A percentile compares a stretch with the other conserved stretches of the same genome.
Evolutionary conservation across 1,140 invertebrate genomes (phyloP).

Genomic region (Sitobion miscanthi): DNA sequence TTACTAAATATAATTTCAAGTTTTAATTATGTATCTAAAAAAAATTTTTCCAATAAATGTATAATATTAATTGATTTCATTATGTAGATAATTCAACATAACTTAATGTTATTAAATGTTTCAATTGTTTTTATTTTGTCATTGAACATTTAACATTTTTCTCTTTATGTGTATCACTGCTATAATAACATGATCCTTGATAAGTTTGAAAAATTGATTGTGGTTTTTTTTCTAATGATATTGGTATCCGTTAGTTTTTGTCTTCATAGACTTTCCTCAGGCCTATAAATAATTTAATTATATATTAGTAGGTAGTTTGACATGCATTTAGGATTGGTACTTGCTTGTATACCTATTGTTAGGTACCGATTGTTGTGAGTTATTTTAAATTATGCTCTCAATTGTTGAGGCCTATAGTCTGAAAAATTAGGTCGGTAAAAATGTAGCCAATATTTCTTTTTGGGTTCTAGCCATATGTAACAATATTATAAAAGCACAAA

Average conservation of each 20-base stretch:
- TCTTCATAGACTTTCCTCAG: not conserved
- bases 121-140: not conserved
- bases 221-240: not conserved
- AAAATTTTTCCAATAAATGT: not conserved
- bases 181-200: not conserved
- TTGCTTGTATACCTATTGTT: not conserved
- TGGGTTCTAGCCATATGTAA: slow-evolving; percentile 39
- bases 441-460: slow-evolving; percentile 16
- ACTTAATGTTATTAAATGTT: not conserved
- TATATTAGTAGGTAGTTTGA: not conserved
- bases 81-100: not conserved
- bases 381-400: not conserved
- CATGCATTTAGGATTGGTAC: not conserved
- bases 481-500: slow-evolving; percentile 25
- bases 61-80: too few relatives aligned
- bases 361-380: not conserved
- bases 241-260: not conserved
- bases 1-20: not conserved
- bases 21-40: not conserved
- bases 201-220: not conserved
- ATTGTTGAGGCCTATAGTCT: not conserved
- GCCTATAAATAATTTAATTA: not conserved
- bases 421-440: slow-evolving; percentile 51
- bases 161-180: not conserved
- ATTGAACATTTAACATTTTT: not conserved